phyloP scores from a whole-genome alignment of 2,797 vertebrate species.

The Phrynocephalus guinanensis region DNA sequence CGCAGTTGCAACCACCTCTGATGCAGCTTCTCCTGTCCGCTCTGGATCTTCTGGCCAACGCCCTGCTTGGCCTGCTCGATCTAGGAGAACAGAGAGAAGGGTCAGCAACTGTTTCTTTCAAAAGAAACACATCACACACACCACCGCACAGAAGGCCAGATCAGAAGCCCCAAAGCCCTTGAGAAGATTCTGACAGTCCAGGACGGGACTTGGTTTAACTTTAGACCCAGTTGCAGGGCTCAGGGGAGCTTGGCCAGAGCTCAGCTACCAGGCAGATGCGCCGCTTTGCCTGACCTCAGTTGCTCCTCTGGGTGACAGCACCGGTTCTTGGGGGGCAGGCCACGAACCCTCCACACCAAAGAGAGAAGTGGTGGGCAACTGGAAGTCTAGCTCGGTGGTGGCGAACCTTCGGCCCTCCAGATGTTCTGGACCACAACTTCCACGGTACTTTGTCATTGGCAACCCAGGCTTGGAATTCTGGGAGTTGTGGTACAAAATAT shows the following conservation, averaged over 20 bases:
- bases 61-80: slow-evolving; percentile 69
- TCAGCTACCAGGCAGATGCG: neutral
- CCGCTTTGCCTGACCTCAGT: neutral
- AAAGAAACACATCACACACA: too few species aligned
- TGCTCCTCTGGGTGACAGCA: neutral
- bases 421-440: too few species aligned
- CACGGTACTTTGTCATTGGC: too few species aligned
- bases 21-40: slow-evolving; percentile 69
- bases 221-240: neutral
- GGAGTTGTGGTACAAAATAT: too few species aligned
- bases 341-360: too few species aligned
- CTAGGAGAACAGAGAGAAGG: slow-evolving; percentile 45
- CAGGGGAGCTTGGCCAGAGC: neutral
- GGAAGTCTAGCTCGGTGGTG: too few species aligned
- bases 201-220: neutral
- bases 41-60: slow-evolving; percentile 56
- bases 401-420: too few species aligned
- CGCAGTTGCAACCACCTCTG: slow-evolving; percentile 75
- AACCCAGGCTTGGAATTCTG: too few species aligned
- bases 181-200: neutral
- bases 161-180: neutral
- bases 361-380: too few species aligned
- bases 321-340: neutral
- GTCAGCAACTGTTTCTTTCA: neutral
- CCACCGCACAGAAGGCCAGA: too few species aligned